phyloP scores from a whole-genome alignment of 1,140 invertebrate genomes.

The Ceratina australensis region DNA sequence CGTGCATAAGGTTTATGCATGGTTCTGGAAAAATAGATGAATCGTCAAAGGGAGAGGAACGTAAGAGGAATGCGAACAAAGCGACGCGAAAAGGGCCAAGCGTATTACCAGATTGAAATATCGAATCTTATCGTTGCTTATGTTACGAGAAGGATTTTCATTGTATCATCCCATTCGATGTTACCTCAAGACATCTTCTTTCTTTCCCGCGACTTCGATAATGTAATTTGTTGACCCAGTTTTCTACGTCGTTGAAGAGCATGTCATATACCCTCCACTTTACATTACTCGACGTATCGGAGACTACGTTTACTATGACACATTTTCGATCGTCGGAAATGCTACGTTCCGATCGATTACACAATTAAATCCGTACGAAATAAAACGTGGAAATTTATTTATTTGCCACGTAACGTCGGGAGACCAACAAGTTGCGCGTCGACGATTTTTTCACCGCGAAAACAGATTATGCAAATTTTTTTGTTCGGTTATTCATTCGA shows the following conservation, averaged over 20 bases:
- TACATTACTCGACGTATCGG: background rate
- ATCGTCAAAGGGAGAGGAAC: background rate
- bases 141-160: too few relatives aligned
- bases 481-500: constrained; percentile 8
- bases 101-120: background rate
- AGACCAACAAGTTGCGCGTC: background rate
- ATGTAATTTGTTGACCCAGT: background rate
- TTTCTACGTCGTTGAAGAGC: background rate
- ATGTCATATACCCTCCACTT: background rate
- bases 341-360: too few relatives aligned
- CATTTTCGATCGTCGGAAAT: too few relatives aligned
- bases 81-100: background rate
- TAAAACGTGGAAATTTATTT: constrained; percentile 1
- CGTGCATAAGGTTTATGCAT: background rate
- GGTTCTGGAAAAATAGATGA: background rate
- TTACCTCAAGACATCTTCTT: background rate
- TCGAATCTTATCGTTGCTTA: background rate
- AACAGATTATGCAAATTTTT: constrained; percentile 39
- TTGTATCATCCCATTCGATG: background rate
- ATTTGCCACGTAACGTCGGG: background rate
- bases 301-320: too few relatives aligned
- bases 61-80: background rate
- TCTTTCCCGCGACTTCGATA: background rate
- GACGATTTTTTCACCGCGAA: constrained; percentile 1
- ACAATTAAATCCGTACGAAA: background rate